These are phyloP conservation scores for Ametastegia equiseti DNA, from an alignment of 2,888 invertebrate species.

Conservation along the genomic window DNA sequence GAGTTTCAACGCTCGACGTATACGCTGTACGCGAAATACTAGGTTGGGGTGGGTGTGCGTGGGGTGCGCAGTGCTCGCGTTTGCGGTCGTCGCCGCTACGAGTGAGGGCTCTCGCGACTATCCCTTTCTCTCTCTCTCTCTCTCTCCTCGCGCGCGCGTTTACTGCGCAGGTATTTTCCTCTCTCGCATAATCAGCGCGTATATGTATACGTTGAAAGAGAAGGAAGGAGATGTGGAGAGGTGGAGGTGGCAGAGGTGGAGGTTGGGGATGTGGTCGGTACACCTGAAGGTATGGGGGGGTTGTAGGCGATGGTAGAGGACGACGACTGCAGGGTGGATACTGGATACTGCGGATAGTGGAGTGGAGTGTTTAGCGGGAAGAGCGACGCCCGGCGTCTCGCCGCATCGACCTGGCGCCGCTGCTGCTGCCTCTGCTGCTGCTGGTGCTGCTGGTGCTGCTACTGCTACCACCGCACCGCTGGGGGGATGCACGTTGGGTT, in stretches of 20 bases:
- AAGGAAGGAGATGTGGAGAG: too few relatives aligned
- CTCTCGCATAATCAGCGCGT: slow-evolving; percentile 8
- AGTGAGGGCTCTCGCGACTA: background rate
- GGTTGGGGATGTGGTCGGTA: slow-evolving; percentile 20
- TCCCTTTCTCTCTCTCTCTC: too few relatives aligned
- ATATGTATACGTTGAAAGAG: too few relatives aligned
- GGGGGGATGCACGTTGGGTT: slow-evolving; percentile 19
- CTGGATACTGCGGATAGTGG: slow-evolving; percentile 51
- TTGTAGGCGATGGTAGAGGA: slow-evolving; percentile 20
- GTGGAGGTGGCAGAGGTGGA: too few relatives aligned
- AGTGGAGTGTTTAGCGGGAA: slow-evolving; percentile 67
- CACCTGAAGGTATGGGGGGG: background rate
- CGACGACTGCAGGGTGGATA: slow-evolving; percentile 17
- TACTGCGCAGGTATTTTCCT: slow-evolving; percentile 33
- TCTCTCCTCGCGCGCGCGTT: too few relatives aligned
- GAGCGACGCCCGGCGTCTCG: slow-evolving; percentile 75
- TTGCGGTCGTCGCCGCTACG: slow-evolving; percentile 30
- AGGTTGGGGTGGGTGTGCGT: background rate
- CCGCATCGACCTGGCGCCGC: slow-evolving; percentile 73
- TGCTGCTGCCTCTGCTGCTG: slow-evolving; percentile 52
- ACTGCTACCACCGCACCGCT: slow-evolving; percentile 32
- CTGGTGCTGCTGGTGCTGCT: slow-evolving; percentile 53
- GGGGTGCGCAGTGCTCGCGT: background rate
- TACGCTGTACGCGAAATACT: slow-evolving; percentile 8
- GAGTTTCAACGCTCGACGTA: background rate